Conservation (phyloP, 1,140 invertebrate genomes). For the Drosophila eugracilis region DNA sequence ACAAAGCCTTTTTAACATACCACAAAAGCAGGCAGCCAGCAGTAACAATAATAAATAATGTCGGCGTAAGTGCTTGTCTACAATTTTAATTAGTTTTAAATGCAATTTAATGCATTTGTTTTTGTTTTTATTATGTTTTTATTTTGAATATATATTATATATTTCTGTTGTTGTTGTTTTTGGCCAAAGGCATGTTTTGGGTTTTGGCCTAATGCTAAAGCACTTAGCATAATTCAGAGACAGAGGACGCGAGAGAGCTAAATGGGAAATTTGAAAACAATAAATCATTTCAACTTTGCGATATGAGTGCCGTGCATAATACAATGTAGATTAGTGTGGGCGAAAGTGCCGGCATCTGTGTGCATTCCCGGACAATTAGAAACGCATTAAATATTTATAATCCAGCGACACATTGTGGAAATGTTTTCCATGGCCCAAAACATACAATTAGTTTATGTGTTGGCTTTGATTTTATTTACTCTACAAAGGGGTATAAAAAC, state of each 20-base stretch:
- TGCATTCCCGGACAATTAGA: constrained; percentile 70
- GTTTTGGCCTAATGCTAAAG: constrained; percentile 43
- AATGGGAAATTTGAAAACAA: constrained; percentile 70
- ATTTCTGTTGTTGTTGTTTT: not conserved
- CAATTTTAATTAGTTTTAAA: constrained; percentile 81
- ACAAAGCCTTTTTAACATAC: constrained; percentile 46
- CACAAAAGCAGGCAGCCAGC: constrained; percentile 26
- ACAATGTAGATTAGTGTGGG: constrained; percentile 15
- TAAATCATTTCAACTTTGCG: constrained; percentile 58
- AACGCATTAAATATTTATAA: constrained; percentile 76
- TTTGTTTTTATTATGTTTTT: constrained; percentile 20
- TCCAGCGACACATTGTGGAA: constrained; percentile 29
- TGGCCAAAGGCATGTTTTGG: constrained; percentile 43
- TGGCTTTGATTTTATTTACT: constrained; percentile 15
- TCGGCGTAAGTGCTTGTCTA: constrained; percentile 74
- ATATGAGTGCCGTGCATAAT: constrained; percentile 64
- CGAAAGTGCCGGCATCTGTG: constrained; percentile 17
- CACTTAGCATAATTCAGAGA: constrained; percentile 54
- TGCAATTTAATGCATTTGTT: constrained; percentile 68
- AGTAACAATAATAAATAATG: constrained; percentile 41
- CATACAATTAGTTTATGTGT: constrained; percentile 30
- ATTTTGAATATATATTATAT: not conserved
- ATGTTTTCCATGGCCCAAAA: constrained; percentile 37
- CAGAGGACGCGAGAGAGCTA: constrained; percentile 1
- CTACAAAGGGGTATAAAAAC: not conserved